A percentile compares a stretch with the other conserved stretches of the same genome.
These are phyloP conservation scores for Brienomyrus longianalis DNA, from an alignment of 2,113 vertebrate genomes.

Conservation along the genomic window DNA sequence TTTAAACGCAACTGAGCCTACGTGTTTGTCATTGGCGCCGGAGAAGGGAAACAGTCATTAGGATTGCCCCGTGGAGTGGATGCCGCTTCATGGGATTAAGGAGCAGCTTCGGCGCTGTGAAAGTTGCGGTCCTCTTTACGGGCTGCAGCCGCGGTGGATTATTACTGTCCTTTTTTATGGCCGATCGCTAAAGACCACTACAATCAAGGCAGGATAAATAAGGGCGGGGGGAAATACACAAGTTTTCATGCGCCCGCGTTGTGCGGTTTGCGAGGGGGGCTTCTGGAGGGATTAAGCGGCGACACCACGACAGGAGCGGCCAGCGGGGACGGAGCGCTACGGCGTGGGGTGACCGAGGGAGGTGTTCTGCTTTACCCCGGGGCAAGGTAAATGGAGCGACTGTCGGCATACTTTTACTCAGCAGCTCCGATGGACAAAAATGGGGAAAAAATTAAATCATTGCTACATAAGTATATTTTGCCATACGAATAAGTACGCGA, in stretches of 20 bases:
- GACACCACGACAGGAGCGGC: conserved; percentile 17
- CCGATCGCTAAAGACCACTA: background rate
- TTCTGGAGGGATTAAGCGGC: background rate
- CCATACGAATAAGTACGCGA: background rate
- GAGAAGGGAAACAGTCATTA: background rate
- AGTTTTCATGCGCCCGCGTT: background rate
- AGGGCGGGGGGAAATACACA: background rate
- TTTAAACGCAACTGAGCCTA: background rate
- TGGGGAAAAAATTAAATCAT: background rate
- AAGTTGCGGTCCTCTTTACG: conserved; percentile 18
- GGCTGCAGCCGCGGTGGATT: conserved; percentile 16
- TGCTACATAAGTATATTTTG: background rate
- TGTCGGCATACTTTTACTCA: background rate
- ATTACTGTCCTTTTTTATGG: background rate
- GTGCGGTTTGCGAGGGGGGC: background rate
- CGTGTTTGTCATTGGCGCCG: background rate
- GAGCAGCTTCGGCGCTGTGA: conserved; percentile 20
- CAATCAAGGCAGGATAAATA: conserved; percentile 9
- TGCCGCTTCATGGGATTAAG: conserved; percentile 31
- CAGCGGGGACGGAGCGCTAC: conserved; percentile 30
- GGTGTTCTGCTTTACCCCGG: conserved; percentile 29
- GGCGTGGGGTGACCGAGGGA: conserved; percentile 36
- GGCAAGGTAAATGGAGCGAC: conserved; percentile 36
- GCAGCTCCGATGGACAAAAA: background rate
- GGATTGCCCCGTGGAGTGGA: conserved; percentile 20